phyloP scores from a whole-genome alignment of 2,113 vertebrate genomes.

The Tragelaphus imberbis region DNA sequence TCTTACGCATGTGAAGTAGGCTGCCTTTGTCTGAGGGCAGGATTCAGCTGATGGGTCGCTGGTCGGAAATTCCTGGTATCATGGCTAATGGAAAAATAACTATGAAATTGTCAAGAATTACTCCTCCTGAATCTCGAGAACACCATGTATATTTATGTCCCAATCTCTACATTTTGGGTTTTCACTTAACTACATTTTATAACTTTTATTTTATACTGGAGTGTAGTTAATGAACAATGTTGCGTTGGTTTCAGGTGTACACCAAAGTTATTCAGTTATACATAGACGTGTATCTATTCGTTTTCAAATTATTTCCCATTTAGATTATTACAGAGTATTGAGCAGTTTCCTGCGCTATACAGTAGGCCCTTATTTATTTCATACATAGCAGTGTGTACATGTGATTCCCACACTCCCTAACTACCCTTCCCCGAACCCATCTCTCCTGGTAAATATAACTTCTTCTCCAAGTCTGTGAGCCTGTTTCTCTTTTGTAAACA shows the following conservation, averaged over 20 bases:
- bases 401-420: background rate
- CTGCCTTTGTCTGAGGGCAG: background rate
- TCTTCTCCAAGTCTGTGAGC: background rate
- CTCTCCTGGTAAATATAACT: background rate
- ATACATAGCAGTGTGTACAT: background rate
- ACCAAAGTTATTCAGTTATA: background rate
- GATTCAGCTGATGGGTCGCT: fast-evolving
- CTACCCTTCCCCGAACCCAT: background rate
- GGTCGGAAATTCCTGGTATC: too few relatives aligned
- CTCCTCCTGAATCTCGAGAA: background rate
- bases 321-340: background rate
- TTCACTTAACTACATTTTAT: background rate
- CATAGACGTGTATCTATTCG: background rate
- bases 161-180: background rate
- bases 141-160: too few relatives aligned
- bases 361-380: too few relatives aligned
- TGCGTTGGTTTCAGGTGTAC: background rate
- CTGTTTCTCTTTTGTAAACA: background rate
- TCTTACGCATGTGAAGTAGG: background rate
- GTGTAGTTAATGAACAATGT: background rate
- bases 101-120: background rate
- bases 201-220: background rate
- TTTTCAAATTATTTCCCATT: background rate
- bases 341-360: background rate
- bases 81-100: too few relatives aligned